Evolutionary conservation across 2,888 invertebrate species (phyloP), one percentile per base, ranked within the genome.

Genomic region (Sthenelais limicola): DNA sequence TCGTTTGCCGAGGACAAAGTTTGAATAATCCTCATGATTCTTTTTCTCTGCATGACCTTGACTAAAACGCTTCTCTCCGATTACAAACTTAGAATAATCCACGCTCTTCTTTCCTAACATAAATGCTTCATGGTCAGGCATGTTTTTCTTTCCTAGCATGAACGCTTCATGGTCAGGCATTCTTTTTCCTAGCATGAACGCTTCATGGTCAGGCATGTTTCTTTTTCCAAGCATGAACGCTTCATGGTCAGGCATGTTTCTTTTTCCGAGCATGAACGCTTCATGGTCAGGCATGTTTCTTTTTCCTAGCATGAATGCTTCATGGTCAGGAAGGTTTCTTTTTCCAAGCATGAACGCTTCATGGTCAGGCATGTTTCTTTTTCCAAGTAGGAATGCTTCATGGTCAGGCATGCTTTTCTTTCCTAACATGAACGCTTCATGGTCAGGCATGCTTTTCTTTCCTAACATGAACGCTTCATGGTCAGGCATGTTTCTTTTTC

Each of bases 1-100:
- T n/a, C n/a, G n/a, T n/a, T n/a, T n/a, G n/a, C 68, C 68, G 3
- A 68, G 18, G 18, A 68, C 43, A 49, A 49, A 68, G 15, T 68
- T 49, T 1, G 38, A 21, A 24, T 68, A 68, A 5, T 47, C 47
- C 26, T 21, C 26, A 32, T 2, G 32, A 24, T 68, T 47, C 32
- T 43, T 68, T n/a, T n/a, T n/a, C n/a, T n/a, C n/a, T n/a, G n/a
- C n/a, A n/a, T n/a, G n/a, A n/a, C n/a, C n/a, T n/a, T n/a, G n/a
- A n/a, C n/a, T n/a, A n/a, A n/a, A n/a, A n/a, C n/a, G n/a, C 2
- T n/a, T 3, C 21, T 52, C 30, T 2, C 52, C 52, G 2, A 52
- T 3, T 12, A 52, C 21, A n/a, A 28, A 52, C 2, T 26, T 12
- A 18, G 9, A 43, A 18, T 43, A 9, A 12, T 43, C 12, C 12